Base-by-base conservation (phyloP, 2,888 invertebrate genomes). In the Hartigia nigra region DNA sequence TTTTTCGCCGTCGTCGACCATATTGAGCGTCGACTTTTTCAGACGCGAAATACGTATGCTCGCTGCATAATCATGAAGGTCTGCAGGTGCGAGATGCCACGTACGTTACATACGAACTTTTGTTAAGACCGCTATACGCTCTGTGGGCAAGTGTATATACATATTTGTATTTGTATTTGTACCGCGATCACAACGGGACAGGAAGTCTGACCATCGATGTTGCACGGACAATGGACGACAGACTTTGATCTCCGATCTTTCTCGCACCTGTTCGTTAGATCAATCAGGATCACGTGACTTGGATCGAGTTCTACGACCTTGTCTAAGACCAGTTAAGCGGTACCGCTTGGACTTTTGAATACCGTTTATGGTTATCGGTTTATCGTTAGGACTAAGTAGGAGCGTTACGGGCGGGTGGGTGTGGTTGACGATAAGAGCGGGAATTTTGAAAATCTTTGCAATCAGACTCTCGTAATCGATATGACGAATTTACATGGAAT, bases 1-100 rank as follows among this genome's bases (percentile, higher is more conserved):
- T 35, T 35, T 35, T 1, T 55, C 5, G 39, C 1, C 34, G 72
- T 2, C 72, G 31, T 32, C 9, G 12, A 14, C 72, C 69, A 31
- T 69, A 69, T 69, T 31, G 69, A 4, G 12, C n/a, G 69, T 69
- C 12, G 31, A 69, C 31, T 23, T 72, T 31, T 31, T 72, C 31
- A 72, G 12, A 9, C 11, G 76, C 35, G 70, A n/a, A 81, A 80
- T 82, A 55, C 39, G 39, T 55, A 84, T 85, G 84, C 85, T 35
- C 76, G 69, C n/a, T 75, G 83, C 82, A 82, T 85, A 86, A 82
- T 82, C 77, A 78, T 78, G 80, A 80, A 74, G 77, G 39, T 23
- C 70, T 55, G 81, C 80, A 81, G 81, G 79, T 81, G 77, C 78
- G 32, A 78, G 81, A 76, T 84, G 78, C 80, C 84, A 86, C 86